Base-by-base conservation (phyloP, 1,140 invertebrate genomes). In the Drosophila rufa region DNA sequence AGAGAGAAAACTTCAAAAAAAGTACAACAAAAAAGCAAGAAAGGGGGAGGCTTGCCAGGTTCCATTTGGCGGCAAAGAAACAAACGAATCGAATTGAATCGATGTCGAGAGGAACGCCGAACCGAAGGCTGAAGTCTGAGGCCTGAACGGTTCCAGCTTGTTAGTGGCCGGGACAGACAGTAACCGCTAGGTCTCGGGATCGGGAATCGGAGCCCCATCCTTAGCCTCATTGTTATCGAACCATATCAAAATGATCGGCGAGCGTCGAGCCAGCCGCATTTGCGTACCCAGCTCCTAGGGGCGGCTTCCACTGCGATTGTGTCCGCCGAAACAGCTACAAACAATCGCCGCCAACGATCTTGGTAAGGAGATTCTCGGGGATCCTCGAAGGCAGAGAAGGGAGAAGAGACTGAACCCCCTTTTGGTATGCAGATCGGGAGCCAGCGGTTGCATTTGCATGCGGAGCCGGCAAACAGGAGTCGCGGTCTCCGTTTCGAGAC, bases 201-300 rank as follows among this genome's bases (percentile, higher is more conserved):
- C 61, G 33, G 27, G 11, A 64, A 25, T 17, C 19, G 17, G 40
- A 51, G 45, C 53, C 79, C 25, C 51, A 69, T 59, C 77, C 61
- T 68, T 47, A 53, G 56, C 40, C 80, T 80, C 85, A 90, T 89
- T 89, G 84, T 89, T 89, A 89, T 89, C 85, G 85, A 90, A 79
- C 84, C 83, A 90, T 89, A 89, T 89, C 85, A 89, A 89, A 89
- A 90, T 90, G 86, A 90, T 89, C 85, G 74, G 81, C 80, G 50
- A 83, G 65, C 80, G 67, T 82, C 65, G 79, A 59, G 58, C 76
- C 75, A 51, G 77, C 79, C 75, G 71, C 81, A 89, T 90, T 89
- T 90, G 85, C 85, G 85, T 89, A 89, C 81, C 67, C 78, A 79
- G 75, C 75, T 58, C 60, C 42, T 25, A 25, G 22, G 22, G 30